phyloP scores from a whole-genome alignment of 1,140 invertebrate species.

The Hypothenemus hampei region DNA sequence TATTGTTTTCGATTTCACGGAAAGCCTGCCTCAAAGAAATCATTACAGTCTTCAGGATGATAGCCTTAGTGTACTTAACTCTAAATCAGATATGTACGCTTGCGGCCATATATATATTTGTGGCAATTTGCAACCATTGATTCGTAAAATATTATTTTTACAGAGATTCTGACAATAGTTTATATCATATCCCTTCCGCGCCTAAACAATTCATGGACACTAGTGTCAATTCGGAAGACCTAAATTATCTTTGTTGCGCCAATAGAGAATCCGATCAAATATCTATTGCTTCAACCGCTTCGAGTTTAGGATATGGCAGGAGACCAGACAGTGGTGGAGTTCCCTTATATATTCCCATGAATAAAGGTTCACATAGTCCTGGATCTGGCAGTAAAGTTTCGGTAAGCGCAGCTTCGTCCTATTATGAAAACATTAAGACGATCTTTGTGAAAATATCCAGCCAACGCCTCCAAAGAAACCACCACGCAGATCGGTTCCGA shows the following conservation, averaged over 20 bases:
- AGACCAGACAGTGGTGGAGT: constrained; percentile 43
- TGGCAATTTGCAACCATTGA: neutral
- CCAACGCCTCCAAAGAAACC: constrained; percentile 84
- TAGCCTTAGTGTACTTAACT: constrained; percentile 6
- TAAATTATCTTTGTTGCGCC: constrained; percentile 42
- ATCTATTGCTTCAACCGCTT: constrained; percentile 46
- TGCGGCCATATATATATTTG: neutral
- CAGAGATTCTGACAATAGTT: constrained; percentile 54
- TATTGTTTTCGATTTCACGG: constrained; percentile 40
- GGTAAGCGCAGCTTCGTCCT: constrained; percentile 35
- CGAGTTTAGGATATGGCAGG: constrained; percentile 44
- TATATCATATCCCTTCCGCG: constrained; percentile 53
- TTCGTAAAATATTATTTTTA: constrained; percentile 37
- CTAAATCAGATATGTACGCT: constrained; percentile 16
- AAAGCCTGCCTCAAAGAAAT: constrained; percentile 27
- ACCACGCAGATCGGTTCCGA: constrained; percentile 74
- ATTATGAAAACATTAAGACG: neutral
- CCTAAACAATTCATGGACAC: constrained; percentile 53
- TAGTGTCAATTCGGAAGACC: constrained; percentile 53
- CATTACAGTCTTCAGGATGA: neutral
- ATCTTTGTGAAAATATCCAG: constrained; percentile 42
- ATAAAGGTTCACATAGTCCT: constrained; percentile 44
- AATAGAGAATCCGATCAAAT: constrained; percentile 45
- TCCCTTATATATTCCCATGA: constrained; percentile 46
- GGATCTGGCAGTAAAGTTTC: constrained; percentile 48